Evolutionary conservation across 2,888 invertebrate species (phyloP), one percentile per base, ranked within the genome.

Genomic region (Seladonia tumulorum): DNA sequence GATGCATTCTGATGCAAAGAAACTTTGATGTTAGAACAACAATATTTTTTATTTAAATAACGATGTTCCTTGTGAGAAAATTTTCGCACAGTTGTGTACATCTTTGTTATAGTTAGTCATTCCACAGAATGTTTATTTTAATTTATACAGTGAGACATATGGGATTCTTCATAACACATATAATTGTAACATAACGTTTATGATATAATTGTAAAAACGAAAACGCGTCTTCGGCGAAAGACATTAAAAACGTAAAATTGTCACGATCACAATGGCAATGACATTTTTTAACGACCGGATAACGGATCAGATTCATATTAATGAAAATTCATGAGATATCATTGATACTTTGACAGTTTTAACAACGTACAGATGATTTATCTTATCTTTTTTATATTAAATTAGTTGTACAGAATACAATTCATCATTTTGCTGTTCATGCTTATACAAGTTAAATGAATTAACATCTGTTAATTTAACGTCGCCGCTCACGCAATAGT

Each of bases 391-490:
- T 53, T 82, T 79, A 72, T 71, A 66, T 18, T 39, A 82, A 77
- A 74, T 81, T 84, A 39, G 76, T 76, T 78, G 29, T 42, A 82
- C 76, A 60, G 25, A 73, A 18, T 81, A 82, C 63, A 70, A 70
- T 70, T 42, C 14, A 42, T 42, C 1, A 78, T 49, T 70, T 71
- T 57, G 66, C 47, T 49, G 39, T 76, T 74, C 81, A 81, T 45
- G 82, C 85, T 79, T 79, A 83, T 83, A 74, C 35, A 66, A 47
- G 68, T 74, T 53, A 70, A 68, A 70, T 75, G 45, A 83, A 79
- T 84, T 83, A 73, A 86, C 47, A 57, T 42, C n/a, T 74, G 78
- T 87, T 88, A 76, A 84, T 79, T 66, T 83, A 78, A 87, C 75
- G 79, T 70, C 75, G 80, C 70, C 74, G 57, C 53, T 89, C 86